Conservation (phyloP, 2,888 invertebrate species). For the Lasioglossum morio region DNA sequence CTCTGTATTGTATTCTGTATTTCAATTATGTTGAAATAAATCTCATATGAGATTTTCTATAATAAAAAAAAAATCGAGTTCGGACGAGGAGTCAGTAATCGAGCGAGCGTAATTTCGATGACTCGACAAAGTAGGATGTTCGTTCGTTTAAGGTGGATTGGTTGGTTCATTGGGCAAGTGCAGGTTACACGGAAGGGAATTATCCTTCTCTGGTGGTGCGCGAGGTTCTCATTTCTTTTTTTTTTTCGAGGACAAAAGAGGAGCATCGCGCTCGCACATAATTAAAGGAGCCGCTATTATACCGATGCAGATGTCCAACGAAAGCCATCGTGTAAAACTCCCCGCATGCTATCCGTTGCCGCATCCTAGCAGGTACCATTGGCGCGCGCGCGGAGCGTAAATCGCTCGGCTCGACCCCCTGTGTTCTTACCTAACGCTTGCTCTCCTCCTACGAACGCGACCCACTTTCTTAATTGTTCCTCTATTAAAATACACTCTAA, state of each 20-base stretch:
- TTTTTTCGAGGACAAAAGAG: slow-evolving; percentile 64
- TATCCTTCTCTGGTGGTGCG: slow-evolving; percentile 14
- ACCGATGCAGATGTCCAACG: slow-evolving; percentile 72
- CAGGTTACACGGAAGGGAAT: slow-evolving; percentile 12
- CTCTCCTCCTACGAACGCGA: slow-evolving; percentile 54
- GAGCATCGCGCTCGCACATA: slow-evolving; percentile 67
- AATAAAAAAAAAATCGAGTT: no score
- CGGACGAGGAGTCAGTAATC: background rate
- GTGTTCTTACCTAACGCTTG: slow-evolving; percentile 11
- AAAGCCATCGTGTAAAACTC: slow-evolving; percentile 73
- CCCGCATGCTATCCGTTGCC: slow-evolving; percentile 50
- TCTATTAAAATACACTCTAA: slow-evolving; percentile 80
- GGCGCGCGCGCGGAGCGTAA: slow-evolving; percentile 45
- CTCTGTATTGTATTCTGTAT: no score
- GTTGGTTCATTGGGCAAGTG: slow-evolving; percentile 17
- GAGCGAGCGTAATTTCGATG: background rate
- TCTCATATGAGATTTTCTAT: no score
- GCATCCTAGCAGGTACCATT: background rate
- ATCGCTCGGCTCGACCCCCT: slow-evolving; percentile 63
- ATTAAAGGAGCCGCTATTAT: slow-evolving; percentile 73
- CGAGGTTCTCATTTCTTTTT: background rate
- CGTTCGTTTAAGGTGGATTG: background rate
- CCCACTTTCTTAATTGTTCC: slow-evolving; percentile 82
- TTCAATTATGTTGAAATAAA: no score
- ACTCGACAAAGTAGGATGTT: background rate